phyloP scores from a whole-genome alignment of 2,113 vertebrate species.

The Aegithalos caudatus region DNA sequence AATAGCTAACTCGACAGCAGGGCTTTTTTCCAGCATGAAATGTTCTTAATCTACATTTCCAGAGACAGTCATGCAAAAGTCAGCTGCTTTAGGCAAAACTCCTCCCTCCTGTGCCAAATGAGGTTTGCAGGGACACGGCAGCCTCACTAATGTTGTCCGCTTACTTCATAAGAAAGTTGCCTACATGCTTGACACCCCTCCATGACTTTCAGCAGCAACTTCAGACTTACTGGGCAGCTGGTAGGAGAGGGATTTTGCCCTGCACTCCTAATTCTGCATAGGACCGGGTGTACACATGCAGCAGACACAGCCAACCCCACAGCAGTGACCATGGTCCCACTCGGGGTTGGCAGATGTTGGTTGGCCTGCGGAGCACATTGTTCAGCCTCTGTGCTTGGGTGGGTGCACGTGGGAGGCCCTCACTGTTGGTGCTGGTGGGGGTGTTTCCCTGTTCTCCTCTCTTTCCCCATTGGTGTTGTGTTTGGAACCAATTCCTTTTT shows the following conservation, averaged over 20 bases:
- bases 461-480: neutral
- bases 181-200: neutral
- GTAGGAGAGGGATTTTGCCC: neutral
- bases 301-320: fast-evolving
- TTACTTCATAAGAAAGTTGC: neutral
- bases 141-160: neutral
- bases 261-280: neutral
- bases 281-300: fast-evolving
- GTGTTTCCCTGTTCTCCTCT: neutral
- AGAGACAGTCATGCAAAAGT: neutral
- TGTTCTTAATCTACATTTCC: conserved; percentile 32
- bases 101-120: neutral
- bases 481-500: fast-evolving
- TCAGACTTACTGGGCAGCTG: neutral
- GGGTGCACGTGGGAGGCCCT: neutral
- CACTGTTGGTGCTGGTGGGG: fast-evolving
- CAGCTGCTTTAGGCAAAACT: neutral
- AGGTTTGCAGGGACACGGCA: neutral
- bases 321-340: no score
- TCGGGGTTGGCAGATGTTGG: neutral
- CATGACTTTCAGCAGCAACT: neutral
- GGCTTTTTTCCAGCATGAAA: neutral
- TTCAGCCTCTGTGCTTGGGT: neutral
- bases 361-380: neutral
- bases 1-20: neutral